These are phyloP conservation scores for Lasioglossum villosulum DNA, from an alignment of 2,888 invertebrate species.

Conservation along the genomic window DNA sequence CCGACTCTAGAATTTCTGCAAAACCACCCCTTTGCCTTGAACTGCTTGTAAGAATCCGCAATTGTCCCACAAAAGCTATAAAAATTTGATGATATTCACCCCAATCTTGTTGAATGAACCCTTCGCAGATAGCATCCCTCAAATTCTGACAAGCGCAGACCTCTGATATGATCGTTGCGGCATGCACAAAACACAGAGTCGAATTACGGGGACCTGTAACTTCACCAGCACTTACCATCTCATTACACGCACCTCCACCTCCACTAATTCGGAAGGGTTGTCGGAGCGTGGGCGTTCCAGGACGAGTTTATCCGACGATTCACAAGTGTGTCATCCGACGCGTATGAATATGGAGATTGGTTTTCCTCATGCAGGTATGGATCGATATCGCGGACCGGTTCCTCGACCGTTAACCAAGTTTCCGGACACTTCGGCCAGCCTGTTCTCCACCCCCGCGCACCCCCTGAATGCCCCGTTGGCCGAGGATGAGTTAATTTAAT, in stretches of 20 bases:
- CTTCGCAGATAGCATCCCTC: background rate
- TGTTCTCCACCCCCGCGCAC: background rate
- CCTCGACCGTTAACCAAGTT: constrained; percentile 53
- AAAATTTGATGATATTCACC: too few relatives aligned
- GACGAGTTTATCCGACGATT: constrained; percentile 17
- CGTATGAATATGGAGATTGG: constrained; percentile 53
- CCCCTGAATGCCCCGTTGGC: background rate
- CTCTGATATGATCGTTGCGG: background rate
- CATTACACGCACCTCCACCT: background rate
- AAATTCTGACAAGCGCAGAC: background rate
- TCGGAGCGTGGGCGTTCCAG: background rate
- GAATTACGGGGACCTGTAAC: background rate
- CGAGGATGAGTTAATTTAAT: constrained; percentile 51
- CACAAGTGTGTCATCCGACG: constrained; percentile 26
- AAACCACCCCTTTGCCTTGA: background rate
- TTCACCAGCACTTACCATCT: background rate
- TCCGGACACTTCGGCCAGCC: constrained; percentile 36
- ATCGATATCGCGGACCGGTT: constrained; percentile 51
- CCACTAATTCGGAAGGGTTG: background rate
- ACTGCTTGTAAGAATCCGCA: background rate
- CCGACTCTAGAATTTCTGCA: background rate
- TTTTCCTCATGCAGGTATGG: constrained; percentile 26
- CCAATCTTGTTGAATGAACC: background rate
- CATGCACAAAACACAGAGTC: background rate
- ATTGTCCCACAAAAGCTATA: background rate